Evolutionary conservation across 2,888 invertebrate genomes (phyloP), one percentile per base, ranked within the genome.

Genomic region (Leuctra nigra): DNA sequence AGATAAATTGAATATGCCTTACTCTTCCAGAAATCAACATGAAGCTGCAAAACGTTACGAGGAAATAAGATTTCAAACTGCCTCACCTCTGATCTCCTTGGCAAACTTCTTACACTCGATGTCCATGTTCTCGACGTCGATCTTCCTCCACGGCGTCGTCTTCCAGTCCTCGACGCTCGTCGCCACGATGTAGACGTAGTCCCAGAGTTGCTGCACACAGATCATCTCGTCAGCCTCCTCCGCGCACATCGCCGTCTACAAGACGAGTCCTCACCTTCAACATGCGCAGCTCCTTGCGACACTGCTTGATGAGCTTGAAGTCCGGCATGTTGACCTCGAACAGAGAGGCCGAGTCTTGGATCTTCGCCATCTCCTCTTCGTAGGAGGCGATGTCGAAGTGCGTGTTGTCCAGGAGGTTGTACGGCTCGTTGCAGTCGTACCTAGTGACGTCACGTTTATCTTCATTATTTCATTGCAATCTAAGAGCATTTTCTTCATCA

Each of bases 81-180:
- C 48, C 55, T 58, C 64, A 75, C 77, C 76, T 68, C 91, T 78
- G 57, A 93, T 89, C 72, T 94, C 93, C 74, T 97, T 96, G 1
- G 95, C 91, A 72, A 97, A 97, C 70, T 95, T 93, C 71, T 97
- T 97, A 72, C 96, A 96, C 72, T 97, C 96, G 64, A 96, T 91
- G 68, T 97, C 97, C 95, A 97, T 96, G 68, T 95, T 94, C 74
- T 97, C 97, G 38, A 96, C 95, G 68, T 97, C 95, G 60, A 97
- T 94, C 70, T 94, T 91, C 56, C 91, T 81, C 97, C 97, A 97
- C 0, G 92, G 91, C 44, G 44, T 44, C 23, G 44, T 93, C 72
- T 96, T 96, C 97, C 97, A 97, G 69, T 95, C 93, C 67, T 93
- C 90, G 58, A 97, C 91, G 67, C 91, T 88, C 2, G 91, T 90